Evolutionary conservation across 2,888 invertebrate species (phyloP).

Genomic region (Coleophora deauratella): DNA sequence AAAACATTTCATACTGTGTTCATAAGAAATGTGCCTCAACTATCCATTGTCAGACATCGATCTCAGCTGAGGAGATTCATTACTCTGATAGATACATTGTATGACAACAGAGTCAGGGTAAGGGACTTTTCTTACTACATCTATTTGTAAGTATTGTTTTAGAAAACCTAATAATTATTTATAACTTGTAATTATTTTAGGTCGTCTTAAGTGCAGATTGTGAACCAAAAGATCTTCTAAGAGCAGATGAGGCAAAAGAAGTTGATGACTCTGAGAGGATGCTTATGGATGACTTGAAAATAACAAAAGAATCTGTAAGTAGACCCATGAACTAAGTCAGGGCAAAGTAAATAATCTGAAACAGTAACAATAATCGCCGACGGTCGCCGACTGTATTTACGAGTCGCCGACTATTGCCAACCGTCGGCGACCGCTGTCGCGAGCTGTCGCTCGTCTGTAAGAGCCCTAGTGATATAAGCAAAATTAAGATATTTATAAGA

Average conservation of each 20-base stretch:
- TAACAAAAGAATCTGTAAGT: constrained; percentile 82
- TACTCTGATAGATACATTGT: constrained; percentile 96
- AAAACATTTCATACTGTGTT: constrained; percentile 97
- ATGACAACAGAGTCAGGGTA: constrained; percentile 90
- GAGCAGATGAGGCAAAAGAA: constrained; percentile 57
- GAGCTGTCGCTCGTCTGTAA: no score
- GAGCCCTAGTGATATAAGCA: no score
- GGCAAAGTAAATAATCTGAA: no score
- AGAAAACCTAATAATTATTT: no score
- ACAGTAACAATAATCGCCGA: no score
- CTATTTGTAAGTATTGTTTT: no score
- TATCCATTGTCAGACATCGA: constrained; percentile 81
- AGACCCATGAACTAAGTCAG: background rate
- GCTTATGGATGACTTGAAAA: constrained; percentile 96
- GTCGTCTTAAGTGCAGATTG: constrained; percentile 90
- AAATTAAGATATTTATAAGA: no score
- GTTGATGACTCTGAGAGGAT: constrained; percentile 86
- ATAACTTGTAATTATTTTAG: no score
- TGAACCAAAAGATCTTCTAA: constrained; percentile 84
- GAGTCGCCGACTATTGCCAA: no score
- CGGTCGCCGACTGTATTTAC: no score
- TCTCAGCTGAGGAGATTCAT: constrained; percentile 96
- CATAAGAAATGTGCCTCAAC: constrained; percentile 89
- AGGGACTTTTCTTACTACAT: constrained; percentile 5
- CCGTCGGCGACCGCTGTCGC: no score